Evolutionary conservation across 2,113 vertebrate genomes (phyloP).

Genomic region (Morone chrysops): DNA sequence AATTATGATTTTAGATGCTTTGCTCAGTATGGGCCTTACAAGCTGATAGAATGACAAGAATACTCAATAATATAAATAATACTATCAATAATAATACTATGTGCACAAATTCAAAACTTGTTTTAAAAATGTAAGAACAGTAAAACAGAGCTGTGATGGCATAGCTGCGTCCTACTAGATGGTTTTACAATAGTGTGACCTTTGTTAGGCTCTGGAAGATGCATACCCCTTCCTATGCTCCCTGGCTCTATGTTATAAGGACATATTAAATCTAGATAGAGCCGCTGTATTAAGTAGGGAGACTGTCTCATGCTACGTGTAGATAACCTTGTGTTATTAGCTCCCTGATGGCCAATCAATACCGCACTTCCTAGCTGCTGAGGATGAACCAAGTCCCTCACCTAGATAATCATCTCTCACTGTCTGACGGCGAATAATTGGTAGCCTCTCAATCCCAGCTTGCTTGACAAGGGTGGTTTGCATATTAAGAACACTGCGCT

Average conservation of each 20-base stretch:
- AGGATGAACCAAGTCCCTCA: constrained; percentile 84
- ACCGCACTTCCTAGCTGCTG: constrained; percentile 82
- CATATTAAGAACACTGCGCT: constrained; percentile 80
- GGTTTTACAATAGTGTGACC: constrained; percentile 72
- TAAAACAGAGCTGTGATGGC: constrained; percentile 41
- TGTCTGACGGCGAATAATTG: constrained; percentile 83
- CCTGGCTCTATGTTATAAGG: constrained; percentile 65
- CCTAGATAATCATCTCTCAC: constrained; percentile 86
- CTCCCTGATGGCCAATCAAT: constrained; percentile 88
- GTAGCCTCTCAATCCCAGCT: constrained; percentile 84
- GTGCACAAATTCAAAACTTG: too few species aligned
- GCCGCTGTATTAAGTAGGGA: constrained; percentile 75
- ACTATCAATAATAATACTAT: too few species aligned
- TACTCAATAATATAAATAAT: too few species aligned
- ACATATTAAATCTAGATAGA: constrained; percentile 84
- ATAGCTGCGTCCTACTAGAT: constrained; percentile 17
- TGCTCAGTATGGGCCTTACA: too few species aligned
- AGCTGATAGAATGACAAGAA: too few species aligned
- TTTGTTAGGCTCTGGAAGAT: constrained; percentile 65
- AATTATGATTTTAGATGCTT: too few species aligned
- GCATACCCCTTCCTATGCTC: constrained; percentile 30
- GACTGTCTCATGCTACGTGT: constrained; percentile 84
- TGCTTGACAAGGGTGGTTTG: constrained; percentile 82
- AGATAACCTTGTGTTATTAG: constrained; percentile 90
- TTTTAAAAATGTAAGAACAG: too few species aligned